Evolutionary conservation across 2,888 invertebrate genomes (phyloP), one percentile per base, ranked within the genome.

Genomic region (Eristalis intricaria): DNA sequence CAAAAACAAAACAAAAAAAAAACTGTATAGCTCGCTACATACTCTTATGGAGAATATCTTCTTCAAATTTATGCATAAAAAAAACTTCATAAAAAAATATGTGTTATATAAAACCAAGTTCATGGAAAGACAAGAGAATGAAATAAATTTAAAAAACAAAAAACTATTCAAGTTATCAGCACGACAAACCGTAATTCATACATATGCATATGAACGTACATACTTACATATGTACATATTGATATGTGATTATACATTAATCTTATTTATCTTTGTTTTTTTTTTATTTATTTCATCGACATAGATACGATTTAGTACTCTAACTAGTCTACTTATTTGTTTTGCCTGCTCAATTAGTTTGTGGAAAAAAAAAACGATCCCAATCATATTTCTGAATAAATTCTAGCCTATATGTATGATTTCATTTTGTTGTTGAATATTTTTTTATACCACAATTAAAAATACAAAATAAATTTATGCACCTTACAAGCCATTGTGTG

Each of bases 91-190:
- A 50, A 80, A 56, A 68, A 22, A 58, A 40, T 38, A 60, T 26
- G n/a, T 65, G 13, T 26, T 61, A 29, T 15, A 29, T 26, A 61
- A 61, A 32, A 63, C 26, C 10, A 15, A 40, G 26, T 76, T 32
- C 64, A 74, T 38, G 68, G 76, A 19, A 50, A 50, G 50, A 50
- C 50, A 50, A 50, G 50, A 50, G 50, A 50, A 50, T 19, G 50
- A 50, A 50, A 50, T 50, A 50, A 50, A 19, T 50, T 50, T 19
- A 2, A 50, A 15, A 19, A 43, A 50, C 23, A 23, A 60, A 60
- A 60, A 60, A 60, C 26, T 23, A 10, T 19, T 38, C 64, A 85
- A 66, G 63, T 76, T 85, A 85, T 73, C 84, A 85, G 80, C 75
- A 19, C 65, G 71, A 29, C 70, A 60, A 66, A 84, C 60, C 23